Base-by-base conservation (phyloP, 2,113 vertebrate genomes). In the Paraplagusia blochii region DNA sequence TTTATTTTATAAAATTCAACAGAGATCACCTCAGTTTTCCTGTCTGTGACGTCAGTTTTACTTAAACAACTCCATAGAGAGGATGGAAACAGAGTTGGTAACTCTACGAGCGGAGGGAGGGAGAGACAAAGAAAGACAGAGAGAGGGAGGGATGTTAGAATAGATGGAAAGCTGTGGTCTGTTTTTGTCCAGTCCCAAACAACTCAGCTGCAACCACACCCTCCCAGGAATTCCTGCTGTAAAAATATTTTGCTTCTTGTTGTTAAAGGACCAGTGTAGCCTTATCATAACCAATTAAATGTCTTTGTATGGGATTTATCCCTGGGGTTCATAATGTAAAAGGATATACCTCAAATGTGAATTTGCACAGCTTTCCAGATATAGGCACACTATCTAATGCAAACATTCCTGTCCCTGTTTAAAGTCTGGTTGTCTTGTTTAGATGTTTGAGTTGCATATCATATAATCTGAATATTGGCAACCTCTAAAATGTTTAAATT, bases 141-240 rank as follows among this genome's bases (percentile, higher is more conserved):
- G 44, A 53, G 35, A 53, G 36, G 22, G 59, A 42, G 16, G 17
- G 55, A 60, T 53, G 34, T 53, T 52, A 57, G 52, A 56, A 64
- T 57, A 13, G 43, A 63, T 79, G 81, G 83, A 86, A 85, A 87
- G 54, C 74, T 75, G 72, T 52, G 61, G 63, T 66, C 54, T 80
- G 77, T 83, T 83, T 84, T 78, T 64, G 83, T 82, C 79, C 67
- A 8, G 49, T 74, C 50, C 66, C 77, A 77, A 79, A 80, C 75
- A 81, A 65, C 29, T 67, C 71, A 39, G 69, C 76, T 46, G 72
- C 64, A 66, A 72, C 82, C 84, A 86, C 87, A 83, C 87, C 85
- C 87, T 78, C 76, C 18, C 79, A 84, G 81, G 81, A 85, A 83
- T 86, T 85, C 77, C 80, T 79, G 77, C 74, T 59, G 38, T 57